phyloP scores from a whole-genome alignment of 2,888 invertebrate genomes.

The Tuta absoluta region DNA sequence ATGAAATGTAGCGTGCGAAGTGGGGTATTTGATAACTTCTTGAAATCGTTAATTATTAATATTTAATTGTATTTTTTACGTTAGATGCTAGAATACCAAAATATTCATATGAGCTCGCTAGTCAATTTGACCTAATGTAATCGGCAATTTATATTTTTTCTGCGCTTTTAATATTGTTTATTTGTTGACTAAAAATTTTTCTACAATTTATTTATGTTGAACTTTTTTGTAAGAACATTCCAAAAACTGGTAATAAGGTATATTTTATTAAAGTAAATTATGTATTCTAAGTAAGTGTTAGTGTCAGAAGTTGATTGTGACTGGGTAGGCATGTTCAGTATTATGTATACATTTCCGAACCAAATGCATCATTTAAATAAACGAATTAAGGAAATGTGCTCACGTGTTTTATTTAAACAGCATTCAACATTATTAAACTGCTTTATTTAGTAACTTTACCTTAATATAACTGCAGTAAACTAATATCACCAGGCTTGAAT shows the following conservation, averaged over 20 bases:
- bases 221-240: constrained; percentile 22
- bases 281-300: constrained; percentile 1
- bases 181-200: too few relatives aligned
- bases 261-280: neutral
- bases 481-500: too few relatives aligned
- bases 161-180: too few relatives aligned
- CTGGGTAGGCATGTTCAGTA: constrained; percentile 55
- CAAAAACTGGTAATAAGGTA: neutral
- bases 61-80: constrained; percentile 10
- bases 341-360: constrained; percentile 64
- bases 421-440: neutral
- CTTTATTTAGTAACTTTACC: neutral
- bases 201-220: too few relatives aligned
- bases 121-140: neutral
- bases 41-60: neutral
- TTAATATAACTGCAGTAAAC: neutral
- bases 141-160: too few relatives aligned
- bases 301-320: constrained; percentile 34
- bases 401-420: constrained; percentile 46
- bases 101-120: neutral
- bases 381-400: constrained; percentile 54
- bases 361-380: constrained; percentile 67
- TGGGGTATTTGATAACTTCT: constrained; percentile 2
- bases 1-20: constrained; percentile 37
- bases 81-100: constrained; percentile 11